Conservation (phyloP, 2,113 vertebrate genomes). For the Calidris pugnax region DNA sequence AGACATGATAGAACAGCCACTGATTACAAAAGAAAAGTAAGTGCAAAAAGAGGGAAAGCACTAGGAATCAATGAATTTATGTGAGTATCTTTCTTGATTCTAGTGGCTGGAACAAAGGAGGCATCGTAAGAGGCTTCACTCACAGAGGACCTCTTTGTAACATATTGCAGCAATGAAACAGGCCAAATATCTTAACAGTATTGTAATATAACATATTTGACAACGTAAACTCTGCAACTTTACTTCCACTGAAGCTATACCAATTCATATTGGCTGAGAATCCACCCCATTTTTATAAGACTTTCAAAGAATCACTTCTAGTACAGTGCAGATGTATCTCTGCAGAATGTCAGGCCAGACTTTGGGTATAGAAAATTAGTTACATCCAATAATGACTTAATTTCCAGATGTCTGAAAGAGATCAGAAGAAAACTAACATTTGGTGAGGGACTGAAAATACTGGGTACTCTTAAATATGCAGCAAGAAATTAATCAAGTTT, state of each 20-base stretch:
- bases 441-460: not conserved
- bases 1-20: fast-evolving
- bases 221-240: not conserved
- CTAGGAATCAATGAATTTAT: not conserved
- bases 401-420: constrained; percentile 39
- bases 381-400: constrained; percentile 23
- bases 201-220: not conserved
- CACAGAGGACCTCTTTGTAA: not conserved
- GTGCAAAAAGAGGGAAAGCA: not conserved
- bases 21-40: too few relatives aligned
- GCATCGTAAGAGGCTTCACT: not conserved
- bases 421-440: constrained; percentile 7
- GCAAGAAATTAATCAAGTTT: not conserved
- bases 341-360: not conserved
- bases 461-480: not conserved
- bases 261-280: not conserved
- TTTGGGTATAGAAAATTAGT: constrained; percentile 4
- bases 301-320: not conserved
- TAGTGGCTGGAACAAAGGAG: not conserved
- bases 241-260: not conserved
- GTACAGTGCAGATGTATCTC: not conserved
- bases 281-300: not conserved
- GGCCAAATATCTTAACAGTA: not conserved
- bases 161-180: not conserved
- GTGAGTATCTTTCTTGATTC: not conserved